Conservation (phyloP, 2,888 invertebrate species). For the Agonum fuliginosum region DNA sequence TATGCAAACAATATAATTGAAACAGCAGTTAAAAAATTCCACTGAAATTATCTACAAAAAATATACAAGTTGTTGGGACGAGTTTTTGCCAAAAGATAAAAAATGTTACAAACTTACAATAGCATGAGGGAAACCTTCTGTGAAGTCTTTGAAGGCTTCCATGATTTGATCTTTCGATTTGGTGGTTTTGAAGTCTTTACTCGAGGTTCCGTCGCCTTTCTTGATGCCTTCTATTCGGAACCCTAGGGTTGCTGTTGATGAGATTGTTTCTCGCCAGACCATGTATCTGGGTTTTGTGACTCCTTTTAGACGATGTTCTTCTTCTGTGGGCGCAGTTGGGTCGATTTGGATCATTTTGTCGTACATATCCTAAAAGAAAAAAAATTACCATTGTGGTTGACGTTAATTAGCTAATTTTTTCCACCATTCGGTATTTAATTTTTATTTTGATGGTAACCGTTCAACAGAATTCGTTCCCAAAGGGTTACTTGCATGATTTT, state of each 20-base stretch:
- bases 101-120: conserved; percentile 82
- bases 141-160: conserved; percentile 87
- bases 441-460: too few species aligned
- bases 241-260: conserved; percentile 96
- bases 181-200: conserved; percentile 96
- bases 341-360: conserved; percentile 98
- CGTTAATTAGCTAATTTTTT: too few species aligned
- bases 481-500: too few species aligned
- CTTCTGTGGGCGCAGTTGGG: conserved; percentile 89
- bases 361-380: conserved; percentile 90
- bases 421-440: too few species aligned
- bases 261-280: conserved; percentile 97
- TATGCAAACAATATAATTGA: not conserved
- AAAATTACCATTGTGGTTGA: not conserved
- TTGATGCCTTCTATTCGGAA: conserved; percentile 97
- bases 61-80: conserved; percentile 2
- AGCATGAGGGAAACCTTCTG: conserved; percentile 85
- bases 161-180: conserved; percentile 88
- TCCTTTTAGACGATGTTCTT: conserved; percentile 91
- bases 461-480: too few species aligned
- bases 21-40: not conserved
- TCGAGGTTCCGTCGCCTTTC: conserved; percentile 91
- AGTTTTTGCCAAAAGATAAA: not conserved
- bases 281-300: conserved; percentile 96
- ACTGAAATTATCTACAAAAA: not conserved